A percentile compares a stretch with the other conserved stretches of the same genome.
Evolutionary conservation across 1,140 invertebrate genomes (phyloP).

Genomic region (Tetraneura akinire): DNA sequence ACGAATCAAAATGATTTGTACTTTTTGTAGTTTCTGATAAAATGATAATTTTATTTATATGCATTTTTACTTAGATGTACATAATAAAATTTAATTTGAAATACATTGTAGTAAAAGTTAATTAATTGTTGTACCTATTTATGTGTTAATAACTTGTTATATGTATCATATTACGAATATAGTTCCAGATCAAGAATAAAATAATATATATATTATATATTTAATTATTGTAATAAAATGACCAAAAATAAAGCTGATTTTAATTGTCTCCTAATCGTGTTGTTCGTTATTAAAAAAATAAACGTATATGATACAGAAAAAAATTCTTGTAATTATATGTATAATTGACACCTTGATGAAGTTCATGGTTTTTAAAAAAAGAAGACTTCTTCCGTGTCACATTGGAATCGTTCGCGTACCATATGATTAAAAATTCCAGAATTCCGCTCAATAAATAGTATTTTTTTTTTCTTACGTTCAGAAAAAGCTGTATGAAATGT

Average conservation of each 20-base stretch:
- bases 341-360: no score
- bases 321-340: no score
- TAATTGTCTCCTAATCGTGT: neutral
- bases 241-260: constrained; percentile 17
- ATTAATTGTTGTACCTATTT: neutral
- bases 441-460: no score
- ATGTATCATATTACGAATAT: neutral
- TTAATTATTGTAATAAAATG: constrained; percentile 6
- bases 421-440: no score
- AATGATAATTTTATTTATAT: neutral
- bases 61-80: neutral
- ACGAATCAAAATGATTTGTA: constrained; percentile 23
- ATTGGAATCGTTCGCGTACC: no score
- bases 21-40: constrained; percentile 15
- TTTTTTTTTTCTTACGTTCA: no score
- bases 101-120: neutral
- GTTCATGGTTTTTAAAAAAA: no score
- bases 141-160: neutral
- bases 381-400: no score
- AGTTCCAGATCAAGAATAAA: neutral
- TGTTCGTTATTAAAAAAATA: no score
- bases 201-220: no score
- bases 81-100: neutral
- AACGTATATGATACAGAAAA: no score
- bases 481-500: no score